These are phyloP conservation scores for Crossaster papposus DNA, from an alignment of 53 echinoderm and acorn worm genomes.

Conservation along the genomic window DNA sequence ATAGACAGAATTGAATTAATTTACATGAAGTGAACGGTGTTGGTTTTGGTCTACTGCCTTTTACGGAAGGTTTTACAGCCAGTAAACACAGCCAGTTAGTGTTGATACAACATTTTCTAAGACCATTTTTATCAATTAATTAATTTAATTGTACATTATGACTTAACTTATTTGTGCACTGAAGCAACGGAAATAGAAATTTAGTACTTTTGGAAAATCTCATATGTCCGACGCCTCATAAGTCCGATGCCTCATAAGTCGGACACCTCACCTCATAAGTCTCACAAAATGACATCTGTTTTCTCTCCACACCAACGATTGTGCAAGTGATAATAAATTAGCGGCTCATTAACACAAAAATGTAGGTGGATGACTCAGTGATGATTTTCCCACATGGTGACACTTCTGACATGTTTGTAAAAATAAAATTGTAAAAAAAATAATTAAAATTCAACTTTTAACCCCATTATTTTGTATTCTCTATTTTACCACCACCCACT, in stretches of 20 bases:
- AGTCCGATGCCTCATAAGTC: too few species aligned
- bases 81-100: background rate
- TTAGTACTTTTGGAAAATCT: background rate
- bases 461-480: too few species aligned
- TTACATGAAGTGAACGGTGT: background rate
- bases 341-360: background rate
- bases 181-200: too few species aligned
- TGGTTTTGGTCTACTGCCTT: background rate
- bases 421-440: too few species aligned
- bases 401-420: too few species aligned
- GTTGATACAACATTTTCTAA: background rate
- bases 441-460: too few species aligned
- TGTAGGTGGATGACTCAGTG: background rate
- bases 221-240: too few species aligned
- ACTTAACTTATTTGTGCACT: too few species aligned
- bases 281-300: slow-evolving; percentile 31
- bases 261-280: too few species aligned
- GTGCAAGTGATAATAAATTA: slow-evolving; percentile 12
- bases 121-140: background rate
- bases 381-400: background rate
- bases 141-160: too few species aligned
- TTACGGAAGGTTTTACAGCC: background rate
- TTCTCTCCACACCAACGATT: background rate
- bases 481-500: too few species aligned
- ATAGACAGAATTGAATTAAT: background rate